Percentiles rank a stretch among this genome's conserved stretches.
Conservation (phyloP, 2,797 vertebrate species). For the Chromobotia macracanthus region DNA sequence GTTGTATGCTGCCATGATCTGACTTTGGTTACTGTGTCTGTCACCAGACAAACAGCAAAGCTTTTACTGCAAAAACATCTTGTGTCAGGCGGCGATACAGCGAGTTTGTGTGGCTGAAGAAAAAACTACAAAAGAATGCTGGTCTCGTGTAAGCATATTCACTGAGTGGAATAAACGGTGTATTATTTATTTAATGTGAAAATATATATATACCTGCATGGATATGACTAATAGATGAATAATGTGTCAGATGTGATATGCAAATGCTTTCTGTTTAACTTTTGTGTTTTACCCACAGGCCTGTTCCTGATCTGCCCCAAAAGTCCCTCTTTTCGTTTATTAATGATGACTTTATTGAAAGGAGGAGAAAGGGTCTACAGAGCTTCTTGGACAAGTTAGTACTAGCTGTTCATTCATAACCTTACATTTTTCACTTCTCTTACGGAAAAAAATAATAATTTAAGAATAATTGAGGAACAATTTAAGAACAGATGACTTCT, state of each 20-base stretch:
- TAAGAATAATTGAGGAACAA: no score
- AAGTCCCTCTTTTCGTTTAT: constrained; percentile 85
- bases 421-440: background rate
- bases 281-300: constrained; percentile 69
- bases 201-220: background rate
- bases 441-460: no score
- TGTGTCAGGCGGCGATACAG: constrained; percentile 96
- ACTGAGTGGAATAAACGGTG: no score
- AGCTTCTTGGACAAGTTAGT: constrained; percentile 90
- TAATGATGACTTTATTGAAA: constrained; percentile 92
- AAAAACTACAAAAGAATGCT: constrained; percentile 88
- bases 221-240: background rate
- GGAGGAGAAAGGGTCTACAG: constrained; percentile 87
- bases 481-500: background rate
- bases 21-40: constrained; percentile 1
- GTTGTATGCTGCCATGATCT: background rate
- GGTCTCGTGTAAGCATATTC: constrained; percentile 88
- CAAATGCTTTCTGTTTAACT: background rate
- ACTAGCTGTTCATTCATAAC: background rate
- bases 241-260: background rate
- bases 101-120: constrained; percentile 93
- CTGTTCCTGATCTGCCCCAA: constrained; percentile 89
- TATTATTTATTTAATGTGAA: background rate
- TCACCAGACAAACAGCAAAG: constrained; percentile 92
- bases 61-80: constrained; percentile 98